Base-by-base conservation (phyloP, 2,888 invertebrate species). In the Orthosia gothica region DNA sequence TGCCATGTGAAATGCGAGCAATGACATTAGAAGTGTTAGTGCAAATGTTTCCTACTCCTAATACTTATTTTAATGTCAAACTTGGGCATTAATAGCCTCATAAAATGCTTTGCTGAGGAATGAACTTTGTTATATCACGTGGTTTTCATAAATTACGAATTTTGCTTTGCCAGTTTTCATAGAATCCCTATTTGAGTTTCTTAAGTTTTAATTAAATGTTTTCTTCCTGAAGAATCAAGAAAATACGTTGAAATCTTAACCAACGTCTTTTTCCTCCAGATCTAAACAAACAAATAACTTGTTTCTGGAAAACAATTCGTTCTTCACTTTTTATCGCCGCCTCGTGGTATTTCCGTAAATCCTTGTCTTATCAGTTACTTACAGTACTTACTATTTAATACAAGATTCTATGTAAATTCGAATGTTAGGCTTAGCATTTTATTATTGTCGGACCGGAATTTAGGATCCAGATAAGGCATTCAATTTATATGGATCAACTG, bases 1-100 rank as follows among this genome's bases (percentile, higher is more conserved):
- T 85, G 76, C 65, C 74, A 74, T 61, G 59, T 64, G 66, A 50
- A 85, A 79, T 71, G 69, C 32, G 73, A 74, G 52, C 73, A 65
- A 82, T 77, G 70, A 50, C 76, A 74, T 85, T 82, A 32, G 40
- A 65, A 64, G 75, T 72, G 66, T 55, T 80, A 55, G 20, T 68
- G 64, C 13, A 63, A 65, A 68, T 69, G 70, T 58, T 69, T 79
- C 32, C 61, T n/a, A 66, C 69, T 55, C 13, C 23, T 15, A 82
- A 61, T 55, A 61, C 40, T 68, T 68, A 68, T 78, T 82, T 69
- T 74, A 79, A 74, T 79, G 67, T 70, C 74, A 79, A 12, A 32
- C 40, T 45, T 55, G 23, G 20, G 23, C 47, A 55, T 50, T 62
- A 83, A 66, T 67, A 54, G 54, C 20, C 5, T 16, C 68, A 40